Base-by-base conservation (phyloP, 1,140 invertebrate species). In the Zaprionus gabonicus region DNA sequence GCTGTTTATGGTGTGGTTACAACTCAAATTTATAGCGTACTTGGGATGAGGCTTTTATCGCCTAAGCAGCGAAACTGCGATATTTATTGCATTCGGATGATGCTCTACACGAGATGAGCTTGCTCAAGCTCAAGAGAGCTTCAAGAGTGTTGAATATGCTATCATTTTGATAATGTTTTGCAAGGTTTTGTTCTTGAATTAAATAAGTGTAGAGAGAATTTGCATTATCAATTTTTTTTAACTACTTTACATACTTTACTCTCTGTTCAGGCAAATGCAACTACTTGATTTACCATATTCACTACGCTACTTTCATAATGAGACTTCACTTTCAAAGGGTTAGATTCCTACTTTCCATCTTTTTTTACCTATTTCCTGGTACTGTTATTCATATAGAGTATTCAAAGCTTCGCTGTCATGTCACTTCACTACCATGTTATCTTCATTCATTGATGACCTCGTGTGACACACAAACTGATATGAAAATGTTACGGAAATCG, bases 41-140 rank as follows among this genome's bases (percentile, higher is more conserved):
- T 82, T 72, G 78, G 56, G 60, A 70, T 62, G 57, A 25, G 57
- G 41, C 12, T 25, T 67, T 59, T 71, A 71, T 71, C 60, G 71
- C 66, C 55, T 53, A 77, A 59, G 57, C 51, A 38, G 49, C 69
- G 79, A 71, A 86, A 80, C 57, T 64, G 64, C 72, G 46, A 82
- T 86, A 87, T 86, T 86, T 82, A 87, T 82, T 74, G 59, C 80
- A 70, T 65, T 80, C 77, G 62, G 28, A 83, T 80, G 36, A 82
- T 46, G 20, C 65, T 23, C 44, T 34, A 12, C 20, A 17, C 3
- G 41, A 17, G 36, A n/a, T n/a, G 31, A 34, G 31, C 31, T 4
- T 27, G 27, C 3, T 27, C 27, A 27, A 27, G 27, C 2, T 9
- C 7, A 7, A 31, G 28, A 9, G 38, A 31, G 41, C 41, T 38